A percentile compares a stretch with the other conserved stretches of the same genome.
Evolutionary conservation across 2,797 vertebrate genomes (phyloP).

Genomic region (Gallinago stenura): DNA sequence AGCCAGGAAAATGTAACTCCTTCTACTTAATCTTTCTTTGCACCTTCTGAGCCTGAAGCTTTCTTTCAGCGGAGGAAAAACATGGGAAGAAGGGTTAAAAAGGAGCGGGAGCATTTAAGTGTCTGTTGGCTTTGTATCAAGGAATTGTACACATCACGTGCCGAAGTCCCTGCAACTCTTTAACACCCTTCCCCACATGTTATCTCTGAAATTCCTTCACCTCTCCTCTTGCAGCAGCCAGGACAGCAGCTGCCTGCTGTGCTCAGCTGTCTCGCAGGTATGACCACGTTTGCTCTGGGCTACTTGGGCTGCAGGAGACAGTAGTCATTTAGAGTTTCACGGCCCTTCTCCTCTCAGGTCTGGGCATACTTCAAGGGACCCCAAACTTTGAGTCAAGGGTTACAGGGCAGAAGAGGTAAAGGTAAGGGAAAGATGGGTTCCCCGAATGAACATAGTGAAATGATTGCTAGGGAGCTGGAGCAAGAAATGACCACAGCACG

Average conservation of each 20-base stretch:
- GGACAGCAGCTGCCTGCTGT: background rate
- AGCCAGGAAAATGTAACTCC: constrained; percentile 52
- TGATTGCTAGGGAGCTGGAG: background rate
- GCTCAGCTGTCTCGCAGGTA: background rate
- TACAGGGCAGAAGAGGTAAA: background rate
- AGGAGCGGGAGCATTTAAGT: background rate
- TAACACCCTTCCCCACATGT: background rate
- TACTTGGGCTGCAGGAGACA: fast-evolving
- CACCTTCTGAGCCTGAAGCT: background rate
- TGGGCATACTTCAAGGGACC: background rate
- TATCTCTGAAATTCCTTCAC: constrained; percentile 9
- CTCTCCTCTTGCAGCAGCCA: background rate
- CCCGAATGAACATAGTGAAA: background rate
- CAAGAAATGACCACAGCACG: background rate
- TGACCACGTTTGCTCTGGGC: background rate
- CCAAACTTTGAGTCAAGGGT: background rate
- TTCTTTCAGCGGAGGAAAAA: background rate
- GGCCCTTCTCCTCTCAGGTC: background rate
- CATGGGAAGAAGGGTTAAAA: constrained; percentile 7
- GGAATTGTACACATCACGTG: background rate
- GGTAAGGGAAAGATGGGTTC: background rate
- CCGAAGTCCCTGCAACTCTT: constrained; percentile 24
- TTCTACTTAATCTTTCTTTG: background rate
- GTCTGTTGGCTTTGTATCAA: background rate
- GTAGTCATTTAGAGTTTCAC: background rate